Base-by-base conservation (phyloP, 2,113 vertebrate genomes). In the Myotis davidii region DNA sequence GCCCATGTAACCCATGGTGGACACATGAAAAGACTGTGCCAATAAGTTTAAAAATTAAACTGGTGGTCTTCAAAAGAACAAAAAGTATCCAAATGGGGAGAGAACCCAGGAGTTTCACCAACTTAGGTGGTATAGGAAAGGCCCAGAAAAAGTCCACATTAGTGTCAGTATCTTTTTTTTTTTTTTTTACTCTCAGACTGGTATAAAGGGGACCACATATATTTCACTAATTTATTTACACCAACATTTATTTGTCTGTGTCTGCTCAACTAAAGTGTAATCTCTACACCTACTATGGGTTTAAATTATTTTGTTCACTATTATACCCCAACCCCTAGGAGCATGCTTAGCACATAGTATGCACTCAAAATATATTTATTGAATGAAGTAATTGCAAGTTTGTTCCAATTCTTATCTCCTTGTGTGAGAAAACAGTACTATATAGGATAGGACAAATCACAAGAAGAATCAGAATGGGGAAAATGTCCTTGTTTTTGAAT, bases 381-480 rank as follows among this genome's bases (percentile, higher is more conserved):
- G 8, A 95, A 64, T 69, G 14, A 73, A 73, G 42, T 21, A 59
- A 61, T 70, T 93, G 2, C n/a, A 67, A 81, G 50, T 64, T 91
- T 91, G 32, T 18, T 56, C 32, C 21, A 77, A 50, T 93, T 88
- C 69, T 45, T 50, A 85, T 2, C 48, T 70, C 85, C 25, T 76
- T 67, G n/a, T 81, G 27, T 74, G 32, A 86, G 12, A 73, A 88
- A 42, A 32, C 16, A 39, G 48, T 83, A 76, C 78, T 25, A 92
- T 61, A 77, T 34, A 32, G 9, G 16, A 56, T 7, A 74, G 23
- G 42, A 9, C 39, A 83, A 27, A 27, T 91, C 34, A 70, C 13
- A 56, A 59, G 48, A 74, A 94, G 27, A 42, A 96, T 77, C 74
- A 73, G 11, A 91, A 91, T 23, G 79, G 72, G 50, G 89, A 93